A percentile compares a stretch with the other conserved stretches of the same genome.
Conservation (phyloP, 2,797 vertebrate species). For the Sebastes aleutianus region DNA sequence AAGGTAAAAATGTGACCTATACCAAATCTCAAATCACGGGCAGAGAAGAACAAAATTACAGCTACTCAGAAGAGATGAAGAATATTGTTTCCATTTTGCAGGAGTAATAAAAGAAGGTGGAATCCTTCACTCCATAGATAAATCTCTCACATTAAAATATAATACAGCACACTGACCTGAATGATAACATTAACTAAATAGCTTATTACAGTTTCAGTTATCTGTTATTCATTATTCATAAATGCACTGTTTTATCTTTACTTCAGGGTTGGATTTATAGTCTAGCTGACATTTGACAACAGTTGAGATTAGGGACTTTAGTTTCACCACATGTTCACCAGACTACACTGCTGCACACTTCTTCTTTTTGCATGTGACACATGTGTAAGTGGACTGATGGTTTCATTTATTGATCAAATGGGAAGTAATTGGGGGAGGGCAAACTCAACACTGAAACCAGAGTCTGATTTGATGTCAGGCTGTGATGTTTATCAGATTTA, state of each 20-base stretch:
- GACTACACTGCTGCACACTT: neutral
- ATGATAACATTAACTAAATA: neutral
- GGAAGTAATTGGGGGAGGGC: neutral
- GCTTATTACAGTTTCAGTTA: neutral
- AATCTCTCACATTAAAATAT: neutral
- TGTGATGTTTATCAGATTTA: neutral
- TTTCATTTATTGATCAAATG: slow-evolving; percentile 18
- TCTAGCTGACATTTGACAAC: slow-evolving; percentile 27
- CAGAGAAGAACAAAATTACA: neutral
- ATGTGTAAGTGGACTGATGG: neutral
- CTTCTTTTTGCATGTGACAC: neutral
- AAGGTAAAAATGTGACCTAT: neutral
- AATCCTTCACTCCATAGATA: neutral
- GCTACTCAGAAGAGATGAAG: neutral
- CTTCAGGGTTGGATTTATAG: slow-evolving; percentile 17
- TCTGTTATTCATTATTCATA: neutral
- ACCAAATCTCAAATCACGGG: neutral
- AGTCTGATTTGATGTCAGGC: neutral
- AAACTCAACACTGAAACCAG: neutral
- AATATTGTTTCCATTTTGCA: neutral
- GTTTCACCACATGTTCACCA: slow-evolving; percentile 30
- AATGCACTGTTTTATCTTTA: neutral
- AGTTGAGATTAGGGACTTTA: slow-evolving; percentile 33
- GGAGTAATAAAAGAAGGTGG: neutral
- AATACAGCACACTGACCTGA: neutral